A percentile compares a stretch with the other conserved stretches of the same genome.
These are phyloP conservation scores for Ameiurus melas DNA, from an alignment of 2,113 vertebrate species.

Conservation along the genomic window DNA sequence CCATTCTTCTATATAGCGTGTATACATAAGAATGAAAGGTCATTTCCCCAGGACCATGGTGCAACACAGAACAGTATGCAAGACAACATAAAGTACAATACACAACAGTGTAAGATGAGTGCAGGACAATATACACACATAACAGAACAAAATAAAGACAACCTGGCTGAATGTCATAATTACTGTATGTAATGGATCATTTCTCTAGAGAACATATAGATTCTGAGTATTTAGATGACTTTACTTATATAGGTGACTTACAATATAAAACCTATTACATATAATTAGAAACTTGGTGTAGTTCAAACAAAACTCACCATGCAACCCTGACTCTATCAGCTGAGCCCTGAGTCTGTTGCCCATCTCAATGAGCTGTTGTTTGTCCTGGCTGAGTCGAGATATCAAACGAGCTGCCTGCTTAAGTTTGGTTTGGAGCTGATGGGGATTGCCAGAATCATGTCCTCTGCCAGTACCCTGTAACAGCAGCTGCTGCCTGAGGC, in stretches of 20 bases:
- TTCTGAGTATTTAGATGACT: neutral
- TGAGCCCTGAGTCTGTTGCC: slow-evolving; percentile 81
- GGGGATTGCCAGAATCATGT: slow-evolving; percentile 3
- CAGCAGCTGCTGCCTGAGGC: slow-evolving; percentile 55
- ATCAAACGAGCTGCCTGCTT: slow-evolving; percentile 76
- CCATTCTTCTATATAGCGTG: too few species aligned
- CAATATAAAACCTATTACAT: neutral
- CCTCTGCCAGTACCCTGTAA: neutral
- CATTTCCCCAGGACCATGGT: too few species aligned
- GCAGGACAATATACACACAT: too few species aligned
- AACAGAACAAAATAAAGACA: neutral
- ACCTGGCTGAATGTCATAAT: neutral
- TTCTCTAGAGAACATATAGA: neutral
- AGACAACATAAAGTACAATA: too few species aligned
- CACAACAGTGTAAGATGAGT: too few species aligned
- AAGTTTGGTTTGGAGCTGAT: slow-evolving; percentile 69
- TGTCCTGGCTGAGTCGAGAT: slow-evolving; percentile 76
- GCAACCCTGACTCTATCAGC: slow-evolving; percentile 55
- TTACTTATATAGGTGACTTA: neutral
- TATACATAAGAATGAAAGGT: too few species aligned
- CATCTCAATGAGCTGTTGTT: slow-evolving; percentile 83
- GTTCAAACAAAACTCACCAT: slow-evolving; percentile 62
- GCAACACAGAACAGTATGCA: too few species aligned
- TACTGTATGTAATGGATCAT: neutral
- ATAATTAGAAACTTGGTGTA: neutral